Percentiles rank a stretch among this genome's conserved stretches.
Evolutionary conservation across 1,140 invertebrate species (phyloP).

Genomic region (Drosophila auraria): DNA sequence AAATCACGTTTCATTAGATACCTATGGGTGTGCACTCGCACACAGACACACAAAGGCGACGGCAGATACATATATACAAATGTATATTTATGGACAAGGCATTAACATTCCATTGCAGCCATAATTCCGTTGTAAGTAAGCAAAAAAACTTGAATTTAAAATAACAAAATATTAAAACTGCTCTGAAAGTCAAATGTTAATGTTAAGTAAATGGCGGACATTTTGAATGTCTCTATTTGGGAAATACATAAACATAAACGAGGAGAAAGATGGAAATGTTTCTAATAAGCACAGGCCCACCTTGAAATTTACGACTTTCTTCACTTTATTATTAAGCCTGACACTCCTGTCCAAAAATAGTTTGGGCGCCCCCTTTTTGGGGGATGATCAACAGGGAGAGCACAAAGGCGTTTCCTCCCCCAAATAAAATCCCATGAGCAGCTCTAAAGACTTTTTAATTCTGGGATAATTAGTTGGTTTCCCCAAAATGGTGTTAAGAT

Average conservation of each 20-base stretch:
- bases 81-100: constrained; percentile 37
- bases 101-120: constrained; percentile 71
- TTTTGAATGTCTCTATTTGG: constrained; percentile 58
- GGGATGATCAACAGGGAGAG: constrained; percentile 31
- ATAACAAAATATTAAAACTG: constrained; percentile 45
- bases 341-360: constrained; percentile 49
- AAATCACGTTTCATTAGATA: constrained; percentile 84
- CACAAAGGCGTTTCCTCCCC: not conserved
- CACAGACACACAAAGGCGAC: constrained; percentile 18
- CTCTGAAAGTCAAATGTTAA: constrained; percentile 31
- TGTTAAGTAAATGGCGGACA: constrained; percentile 39
- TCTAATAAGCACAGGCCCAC: constrained; percentile 33
- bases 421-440: not conserved
- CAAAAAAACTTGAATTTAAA: constrained; percentile 51
- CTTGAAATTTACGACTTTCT: constrained; percentile 75
- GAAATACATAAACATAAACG: constrained; percentile 15
- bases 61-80: constrained; percentile 22
- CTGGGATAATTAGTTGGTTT: constrained; percentile 46
- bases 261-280: not conserved
- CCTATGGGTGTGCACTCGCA: constrained; percentile 53
- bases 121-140: constrained; percentile 69
- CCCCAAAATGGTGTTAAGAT: constrained; percentile 66
- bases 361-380: constrained; percentile 7
- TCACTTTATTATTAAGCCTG: constrained; percentile 55
- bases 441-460: constrained; percentile 38